These are phyloP conservation scores for Corapipo altera DNA, from an alignment of 2,113 vertebrate genomes.

Conservation along the genomic window DNA sequence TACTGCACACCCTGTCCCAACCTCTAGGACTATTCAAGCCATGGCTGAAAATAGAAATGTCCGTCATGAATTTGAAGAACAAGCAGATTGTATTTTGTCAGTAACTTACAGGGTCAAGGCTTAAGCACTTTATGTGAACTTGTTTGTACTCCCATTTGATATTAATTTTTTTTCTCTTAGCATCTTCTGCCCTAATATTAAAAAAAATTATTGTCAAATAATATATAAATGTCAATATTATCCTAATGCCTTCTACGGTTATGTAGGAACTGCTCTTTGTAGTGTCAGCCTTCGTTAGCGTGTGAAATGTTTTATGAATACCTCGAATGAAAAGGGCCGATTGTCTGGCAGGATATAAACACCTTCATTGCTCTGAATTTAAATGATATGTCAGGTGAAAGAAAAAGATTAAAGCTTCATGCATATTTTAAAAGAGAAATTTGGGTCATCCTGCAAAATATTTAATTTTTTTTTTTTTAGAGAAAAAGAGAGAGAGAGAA, in stretches of 20 bases:
- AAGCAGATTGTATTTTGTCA: background rate
- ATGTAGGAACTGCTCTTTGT: background rate
- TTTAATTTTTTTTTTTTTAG: background rate
- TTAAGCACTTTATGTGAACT: background rate
- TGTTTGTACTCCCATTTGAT: background rate
- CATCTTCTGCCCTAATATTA: background rate
- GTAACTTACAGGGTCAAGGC: background rate
- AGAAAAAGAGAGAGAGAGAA: background rate
- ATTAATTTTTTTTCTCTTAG: background rate
- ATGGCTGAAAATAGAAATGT: background rate
- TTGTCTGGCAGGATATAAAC: background rate
- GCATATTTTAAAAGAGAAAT: slow-evolving; percentile 1
- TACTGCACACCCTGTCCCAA: background rate
- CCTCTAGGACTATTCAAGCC: background rate
- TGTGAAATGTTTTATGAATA: slow-evolving; percentile 34
- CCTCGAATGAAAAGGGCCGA: background rate
- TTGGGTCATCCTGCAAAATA: background rate
- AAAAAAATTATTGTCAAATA: background rate
- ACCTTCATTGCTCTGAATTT: slow-evolving; percentile 16
- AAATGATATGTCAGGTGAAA: background rate
- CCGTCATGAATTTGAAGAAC: too few relatives aligned
- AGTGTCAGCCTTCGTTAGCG: background rate
- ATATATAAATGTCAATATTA: background rate
- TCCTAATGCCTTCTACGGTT: background rate
- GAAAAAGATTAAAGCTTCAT: slow-evolving; percentile 25